These are phyloP conservation scores for Caenorhabditis sp. DNA, from an alignment of 2,888 invertebrate species.

Conservation along the genomic window DNA sequence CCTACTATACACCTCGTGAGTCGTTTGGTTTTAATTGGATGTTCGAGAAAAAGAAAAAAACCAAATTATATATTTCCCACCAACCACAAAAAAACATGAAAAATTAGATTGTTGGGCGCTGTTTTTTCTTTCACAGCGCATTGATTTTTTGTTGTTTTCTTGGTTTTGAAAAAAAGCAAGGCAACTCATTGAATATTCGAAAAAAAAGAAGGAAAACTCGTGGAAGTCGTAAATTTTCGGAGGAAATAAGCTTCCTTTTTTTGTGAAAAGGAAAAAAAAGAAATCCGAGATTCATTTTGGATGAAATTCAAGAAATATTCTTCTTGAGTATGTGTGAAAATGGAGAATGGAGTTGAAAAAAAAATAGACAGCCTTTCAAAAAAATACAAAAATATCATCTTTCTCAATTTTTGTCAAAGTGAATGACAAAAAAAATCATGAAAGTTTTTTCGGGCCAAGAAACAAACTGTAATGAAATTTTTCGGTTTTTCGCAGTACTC, in stretches of 20 bases:
- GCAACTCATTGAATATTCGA: conserved; percentile 1
- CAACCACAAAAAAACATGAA: background rate
- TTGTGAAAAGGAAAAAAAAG: conserved; percentile 2
- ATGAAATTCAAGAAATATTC: too few species aligned
- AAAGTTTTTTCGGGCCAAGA: too few species aligned
- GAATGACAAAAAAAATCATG: too few species aligned
- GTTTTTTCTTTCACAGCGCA: background rate
- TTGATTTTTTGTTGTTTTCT: background rate
- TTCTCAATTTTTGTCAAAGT: too few species aligned
- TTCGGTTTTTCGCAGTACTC: too few species aligned
- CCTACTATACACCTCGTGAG: conserved; percentile 82
- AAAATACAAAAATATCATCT: too few species aligned
- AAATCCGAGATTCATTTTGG: background rate
- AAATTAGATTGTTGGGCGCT: background rate
- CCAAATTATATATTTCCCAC: background rate
- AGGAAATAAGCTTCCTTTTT: background rate
- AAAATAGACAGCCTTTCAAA: too few species aligned
- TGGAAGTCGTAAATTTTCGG: background rate
- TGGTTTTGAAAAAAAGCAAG: background rate
- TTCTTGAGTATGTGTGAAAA: background rate
- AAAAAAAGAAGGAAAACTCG: background rate
- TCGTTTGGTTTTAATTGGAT: background rate
- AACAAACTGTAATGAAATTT: too few species aligned
- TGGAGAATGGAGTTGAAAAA: background rate
- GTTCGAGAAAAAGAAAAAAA: background rate